Evolutionary conservation across 2,888 invertebrate genomes (phyloP).

Genomic region (Polylopha cassiicola): DNA sequence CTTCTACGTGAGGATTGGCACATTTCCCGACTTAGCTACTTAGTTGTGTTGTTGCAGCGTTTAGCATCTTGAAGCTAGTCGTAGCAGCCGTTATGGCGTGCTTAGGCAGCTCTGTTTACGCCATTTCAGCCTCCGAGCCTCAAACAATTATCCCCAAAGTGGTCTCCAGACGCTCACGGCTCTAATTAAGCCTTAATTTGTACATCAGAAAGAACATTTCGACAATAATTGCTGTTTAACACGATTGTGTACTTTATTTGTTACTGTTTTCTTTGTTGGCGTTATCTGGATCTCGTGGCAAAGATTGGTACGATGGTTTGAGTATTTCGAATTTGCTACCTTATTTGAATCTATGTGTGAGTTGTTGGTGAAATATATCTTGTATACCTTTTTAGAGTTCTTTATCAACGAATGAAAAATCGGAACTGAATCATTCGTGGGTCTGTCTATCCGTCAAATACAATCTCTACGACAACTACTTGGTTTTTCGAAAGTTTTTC

Average conservation of each 20-base stretch:
- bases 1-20: too few species aligned
- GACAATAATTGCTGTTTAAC: slow-evolving; percentile 15
- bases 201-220: slow-evolving; percentile 27
- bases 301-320: too few species aligned
- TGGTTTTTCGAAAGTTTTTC: too few species aligned
- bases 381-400: too few species aligned
- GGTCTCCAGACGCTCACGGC: slow-evolving; percentile 31
- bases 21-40: background rate
- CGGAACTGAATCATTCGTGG: too few species aligned
- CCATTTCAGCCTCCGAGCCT: slow-evolving; percentile 13
- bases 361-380: too few species aligned
- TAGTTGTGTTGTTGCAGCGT: background rate
- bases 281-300: too few species aligned
- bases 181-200: slow-evolving; percentile 40
- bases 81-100: background rate
- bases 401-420: too few species aligned
- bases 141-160: slow-evolving; percentile 29
- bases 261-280: background rate
- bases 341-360: too few species aligned
- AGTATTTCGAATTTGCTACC: too few species aligned
- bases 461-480: too few species aligned
- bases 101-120: slow-evolving; percentile 2
- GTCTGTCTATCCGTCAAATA: too few species aligned
- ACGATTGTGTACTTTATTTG: slow-evolving; percentile 2
- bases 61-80: background rate